Percentiles rank a stretch among this genome's conserved stretches.
phyloP scores from a whole-genome alignment of 1,140 invertebrate genomes.

The Stegodyphus dumicola region DNA sequence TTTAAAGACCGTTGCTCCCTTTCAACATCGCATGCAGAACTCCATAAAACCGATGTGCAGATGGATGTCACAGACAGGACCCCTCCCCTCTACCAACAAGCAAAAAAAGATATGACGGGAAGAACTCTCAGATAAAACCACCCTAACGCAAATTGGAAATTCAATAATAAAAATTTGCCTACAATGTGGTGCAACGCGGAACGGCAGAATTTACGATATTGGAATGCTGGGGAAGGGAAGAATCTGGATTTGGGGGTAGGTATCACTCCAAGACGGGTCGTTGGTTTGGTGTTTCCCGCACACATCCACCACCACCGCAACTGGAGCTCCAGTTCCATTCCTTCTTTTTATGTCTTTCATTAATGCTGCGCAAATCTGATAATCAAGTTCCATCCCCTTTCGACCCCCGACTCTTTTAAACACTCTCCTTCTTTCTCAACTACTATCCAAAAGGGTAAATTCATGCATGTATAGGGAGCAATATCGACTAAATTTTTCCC shows the following conservation, averaged over 20 bases:
- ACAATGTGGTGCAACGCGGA: background rate
- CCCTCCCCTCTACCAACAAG: background rate
- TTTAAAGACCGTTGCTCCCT: background rate
- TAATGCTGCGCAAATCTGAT: slow-evolving; percentile 27
- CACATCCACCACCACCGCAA: background rate
- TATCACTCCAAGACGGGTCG: background rate
- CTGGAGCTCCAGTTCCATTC: background rate
- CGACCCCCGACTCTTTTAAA: too few species aligned
- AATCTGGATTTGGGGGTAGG: background rate
- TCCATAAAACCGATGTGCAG: too few species aligned
- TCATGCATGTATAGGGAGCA: too few species aligned
- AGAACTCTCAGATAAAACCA: slow-evolving; percentile 1
- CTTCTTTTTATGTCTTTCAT: slow-evolving; percentile 40
- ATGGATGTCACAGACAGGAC: too few species aligned
- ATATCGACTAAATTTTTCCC: too few species aligned
- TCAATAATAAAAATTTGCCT: slow-evolving; percentile 40
- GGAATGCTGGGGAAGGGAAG: background rate
- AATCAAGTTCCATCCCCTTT: background rate
- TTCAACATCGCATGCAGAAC: background rate
- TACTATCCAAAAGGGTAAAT: too few species aligned
- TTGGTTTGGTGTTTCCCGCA: background rate
- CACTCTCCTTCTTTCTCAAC: too few species aligned
- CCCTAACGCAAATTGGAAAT: slow-evolving; percentile 21
- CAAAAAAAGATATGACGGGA: background rate
- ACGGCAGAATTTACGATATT: slow-evolving; percentile 10